Conservation (phyloP, 2,888 invertebrate genomes). For the Helicoverpa assulta region DNA sequence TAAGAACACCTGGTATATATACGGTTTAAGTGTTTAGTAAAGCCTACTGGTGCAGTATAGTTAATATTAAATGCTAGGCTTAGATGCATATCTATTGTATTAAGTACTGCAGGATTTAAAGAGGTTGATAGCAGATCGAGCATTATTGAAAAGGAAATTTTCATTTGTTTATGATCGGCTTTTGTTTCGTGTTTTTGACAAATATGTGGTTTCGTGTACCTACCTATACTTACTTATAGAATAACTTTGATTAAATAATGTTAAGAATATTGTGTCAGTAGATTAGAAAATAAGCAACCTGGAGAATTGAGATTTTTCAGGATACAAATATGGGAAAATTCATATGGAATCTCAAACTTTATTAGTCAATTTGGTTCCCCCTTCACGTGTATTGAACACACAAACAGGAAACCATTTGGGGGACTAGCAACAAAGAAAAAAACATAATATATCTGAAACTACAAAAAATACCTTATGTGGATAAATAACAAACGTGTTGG, state of each 20-base stretch:
- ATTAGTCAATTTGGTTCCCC: neutral
- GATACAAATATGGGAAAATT: too few relatives aligned
- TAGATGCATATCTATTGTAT: neutral
- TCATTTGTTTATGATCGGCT: too few relatives aligned
- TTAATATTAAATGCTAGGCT: neutral
- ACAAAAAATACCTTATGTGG: neutral
- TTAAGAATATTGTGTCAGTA: too few relatives aligned
- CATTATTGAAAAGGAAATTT: too few relatives aligned
- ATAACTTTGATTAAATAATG: too few relatives aligned
- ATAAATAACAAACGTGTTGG: neutral
- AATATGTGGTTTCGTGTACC: too few relatives aligned
- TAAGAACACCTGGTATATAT: slow-evolving; percentile 41
- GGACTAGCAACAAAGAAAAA: too few relatives aligned
- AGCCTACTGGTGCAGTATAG: slow-evolving; percentile 1
- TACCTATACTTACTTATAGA: too few relatives aligned
- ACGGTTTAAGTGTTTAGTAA: slow-evolving; percentile 17
- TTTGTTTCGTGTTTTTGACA: too few relatives aligned
- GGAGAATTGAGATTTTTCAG: too few relatives aligned
- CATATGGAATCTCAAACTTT: too few relatives aligned
- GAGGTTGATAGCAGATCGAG: neutral
- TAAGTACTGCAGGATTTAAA: neutral
- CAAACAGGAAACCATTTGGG: neutral
- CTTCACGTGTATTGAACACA: neutral
- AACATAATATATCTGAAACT: neutral
- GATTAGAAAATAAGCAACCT: too few relatives aligned